These are phyloP conservation scores for Amblyopsis rosae DNA, from an alignment of 2,113 vertebrate species.

Conservation along the genomic window DNA sequence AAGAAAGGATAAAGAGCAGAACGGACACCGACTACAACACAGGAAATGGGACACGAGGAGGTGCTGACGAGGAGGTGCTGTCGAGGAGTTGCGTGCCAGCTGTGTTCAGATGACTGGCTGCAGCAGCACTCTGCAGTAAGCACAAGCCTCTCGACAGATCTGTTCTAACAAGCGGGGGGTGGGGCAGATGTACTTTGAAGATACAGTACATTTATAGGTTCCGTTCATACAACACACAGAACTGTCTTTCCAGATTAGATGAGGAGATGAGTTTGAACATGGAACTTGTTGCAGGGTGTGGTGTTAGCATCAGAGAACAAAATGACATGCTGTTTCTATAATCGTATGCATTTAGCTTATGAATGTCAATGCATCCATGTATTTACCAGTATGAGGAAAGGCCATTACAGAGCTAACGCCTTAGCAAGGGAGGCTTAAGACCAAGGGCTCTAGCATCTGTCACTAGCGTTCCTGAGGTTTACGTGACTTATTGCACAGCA, in stretches of 20 bases:
- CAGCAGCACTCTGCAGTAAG: conserved; percentile 19
- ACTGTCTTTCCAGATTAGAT: conserved; percentile 5
- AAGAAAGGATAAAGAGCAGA: neutral
- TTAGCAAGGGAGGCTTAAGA: too few relatives aligned
- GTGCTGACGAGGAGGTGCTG: conserved; percentile 25
- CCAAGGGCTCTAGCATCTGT: too few relatives aligned
- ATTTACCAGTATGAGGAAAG: too few relatives aligned
- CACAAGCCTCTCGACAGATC: conserved; percentile 36
- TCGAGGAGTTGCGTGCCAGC: conserved; percentile 35
- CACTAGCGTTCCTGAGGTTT: too few relatives aligned
- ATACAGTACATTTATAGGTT: conserved; percentile 3
- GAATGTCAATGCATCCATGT: too few relatives aligned
- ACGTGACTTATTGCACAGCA: too few relatives aligned
- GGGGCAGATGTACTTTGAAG: neutral
- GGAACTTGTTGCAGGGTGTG: too few relatives aligned
- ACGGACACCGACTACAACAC: neutral
- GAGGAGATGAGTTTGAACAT: conserved; percentile 12
- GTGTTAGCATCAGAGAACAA: too few relatives aligned
- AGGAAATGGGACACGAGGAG: conserved; percentile 15
- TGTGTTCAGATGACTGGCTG: conserved; percentile 23
- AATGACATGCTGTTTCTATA: too few relatives aligned
- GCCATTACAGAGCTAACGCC: too few relatives aligned
- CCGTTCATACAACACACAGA: conserved; percentile 23
- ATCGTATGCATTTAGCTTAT: too few relatives aligned
- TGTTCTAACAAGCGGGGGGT: conserved; percentile 23